Evolutionary conservation across 23 tunicate species (phyloP).

Genomic region (Aplidium turbinatum): DNA sequence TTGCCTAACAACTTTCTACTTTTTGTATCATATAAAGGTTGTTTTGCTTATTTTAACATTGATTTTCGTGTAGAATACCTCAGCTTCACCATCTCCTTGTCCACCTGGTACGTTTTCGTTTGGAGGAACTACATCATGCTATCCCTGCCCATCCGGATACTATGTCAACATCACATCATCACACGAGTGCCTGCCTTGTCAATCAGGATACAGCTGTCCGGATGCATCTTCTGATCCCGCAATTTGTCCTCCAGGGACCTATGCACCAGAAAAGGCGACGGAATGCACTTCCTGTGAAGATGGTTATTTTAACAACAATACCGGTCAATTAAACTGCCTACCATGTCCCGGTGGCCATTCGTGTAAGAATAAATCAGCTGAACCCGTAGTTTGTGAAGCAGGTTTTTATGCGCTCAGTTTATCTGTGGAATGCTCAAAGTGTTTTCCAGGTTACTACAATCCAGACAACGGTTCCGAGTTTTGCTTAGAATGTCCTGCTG

Average conservation of each 20-base stretch:
- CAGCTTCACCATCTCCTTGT: conserved; percentile 15
- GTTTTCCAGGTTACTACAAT: conserved; percentile 54
- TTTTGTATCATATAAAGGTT: too few species aligned
- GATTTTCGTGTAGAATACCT: neutral
- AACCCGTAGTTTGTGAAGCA: conserved; percentile 28
- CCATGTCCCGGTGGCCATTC: conserved; percentile 10
- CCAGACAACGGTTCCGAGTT: neutral
- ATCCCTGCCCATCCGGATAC: conserved; percentile 45
- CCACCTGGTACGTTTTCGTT: conserved; percentile 68
- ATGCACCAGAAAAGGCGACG: neutral
- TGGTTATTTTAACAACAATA: conserved; percentile 7
- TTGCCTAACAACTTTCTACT: too few species aligned
- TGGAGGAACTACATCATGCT: conserved; percentile 37
- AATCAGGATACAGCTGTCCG: conserved; percentile 7
- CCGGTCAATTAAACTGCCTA: neutral
- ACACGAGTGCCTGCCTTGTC: conserved; percentile 5
- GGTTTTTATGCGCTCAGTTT: conserved; percentile 37
- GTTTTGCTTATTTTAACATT: neutral
- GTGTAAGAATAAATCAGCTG: neutral
- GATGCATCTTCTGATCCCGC: neutral
- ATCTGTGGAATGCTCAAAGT: conserved; percentile 37
- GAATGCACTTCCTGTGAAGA: conserved; percentile 6
- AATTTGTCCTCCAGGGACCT: conserved; percentile 16
- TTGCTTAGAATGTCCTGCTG: conserved; percentile 15
- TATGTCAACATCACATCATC: conserved; percentile 23